phyloP scores from a whole-genome alignment of 1,140 invertebrate species.

The Drosophila pandora region DNA sequence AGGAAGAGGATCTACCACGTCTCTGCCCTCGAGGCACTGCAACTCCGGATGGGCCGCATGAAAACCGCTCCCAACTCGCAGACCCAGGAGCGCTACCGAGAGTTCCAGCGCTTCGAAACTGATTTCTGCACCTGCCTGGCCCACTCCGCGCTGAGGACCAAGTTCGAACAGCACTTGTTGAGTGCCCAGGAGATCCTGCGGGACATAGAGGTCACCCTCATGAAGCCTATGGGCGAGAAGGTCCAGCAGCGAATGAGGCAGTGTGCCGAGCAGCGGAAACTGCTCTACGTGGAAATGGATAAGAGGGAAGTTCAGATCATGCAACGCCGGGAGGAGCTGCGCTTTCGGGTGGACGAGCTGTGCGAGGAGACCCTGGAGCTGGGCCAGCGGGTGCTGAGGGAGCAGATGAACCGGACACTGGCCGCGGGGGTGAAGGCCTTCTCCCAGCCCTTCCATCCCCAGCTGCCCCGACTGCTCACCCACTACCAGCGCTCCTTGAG shows the following conservation, averaged over 20 bases:
- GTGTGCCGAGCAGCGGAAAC: not conserved
- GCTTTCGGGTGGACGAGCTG: conserved; percentile 90
- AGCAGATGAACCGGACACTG: conserved; percentile 94
- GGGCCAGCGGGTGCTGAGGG: conserved; percentile 94
- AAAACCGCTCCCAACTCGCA: conserved; percentile 69
- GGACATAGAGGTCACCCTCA: conserved; percentile 86
- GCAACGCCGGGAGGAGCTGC: conserved; percentile 93
- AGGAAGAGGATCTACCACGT: conserved; percentile 98
- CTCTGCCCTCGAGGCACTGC: conserved; percentile 97
- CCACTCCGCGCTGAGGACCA: conserved; percentile 98
- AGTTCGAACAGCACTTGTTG: conserved; percentile 98
- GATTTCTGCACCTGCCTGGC: conserved; percentile 99
- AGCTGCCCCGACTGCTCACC: conserved; percentile 90
- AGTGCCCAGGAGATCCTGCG: conserved; percentile 93
- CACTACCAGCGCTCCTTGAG: conserved; percentile 98
- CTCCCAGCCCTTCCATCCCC: conserved; percentile 93
- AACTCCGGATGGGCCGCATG: conserved; percentile 86
- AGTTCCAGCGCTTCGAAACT: conserved; percentile 98
- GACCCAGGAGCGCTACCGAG: conserved; percentile 95
- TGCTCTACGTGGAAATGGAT: conserved; percentile 3
- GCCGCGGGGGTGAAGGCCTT: conserved; percentile 95
- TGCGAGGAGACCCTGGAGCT: conserved; percentile 85
- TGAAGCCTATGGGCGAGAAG: conserved; percentile 8
- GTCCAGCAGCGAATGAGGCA: conserved; percentile 5
- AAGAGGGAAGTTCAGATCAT: conserved; percentile 91